Evolutionary conservation across 2,888 invertebrate genomes (phyloP), one percentile per base, ranked within the genome.

Genomic region (Mellilla xanthometata): DNA sequence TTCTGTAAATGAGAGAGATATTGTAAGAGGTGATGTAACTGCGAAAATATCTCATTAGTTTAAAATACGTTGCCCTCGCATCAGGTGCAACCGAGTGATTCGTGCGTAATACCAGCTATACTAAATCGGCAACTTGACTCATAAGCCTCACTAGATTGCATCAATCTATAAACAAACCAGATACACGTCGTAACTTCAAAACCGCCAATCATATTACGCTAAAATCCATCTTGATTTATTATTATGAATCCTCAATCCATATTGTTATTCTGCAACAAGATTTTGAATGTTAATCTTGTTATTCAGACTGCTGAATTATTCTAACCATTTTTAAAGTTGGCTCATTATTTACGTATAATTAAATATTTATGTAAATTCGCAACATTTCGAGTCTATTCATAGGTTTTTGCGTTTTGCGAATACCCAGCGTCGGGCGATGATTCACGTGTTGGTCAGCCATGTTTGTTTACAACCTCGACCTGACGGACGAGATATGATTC

Each of bases 391-490:
- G 19, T 9, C 12, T 38, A 23, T 9, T 24, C 11, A 13, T n/a
- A 10, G 15, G 13, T 33, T 47, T 44, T 39, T 28, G 29, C 4
- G 39, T 47, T 54, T 58, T 52, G 48, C 52, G 49, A 50, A 58
- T 33, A 27, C 40, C 39, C 40, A 39, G 33, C 23, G 10, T 41
- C 19, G 10, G n/a, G 15, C 11, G 54, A 61, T 75, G 76, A 75
- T 59, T 75, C 76, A 75, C 61, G 9, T 19, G 15, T 30, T 53
- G 48, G 49, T 45, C 59, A 52, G 57, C 62, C 68, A 59, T 68
- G 67, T 71, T 68, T 74, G 65, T 73, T 70, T 72, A 72, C 69
- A 60, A 64, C 58, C 62, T 47, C 57, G 53, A 49, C 36, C 50
- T 52, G 51, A 32, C 52, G 33, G 39, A 51, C 44, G 55, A 49